These are phyloP conservation scores for Arctopsyche grandis DNA, from an alignment of 1,140 invertebrate genomes.

Conservation along the genomic window DNA sequence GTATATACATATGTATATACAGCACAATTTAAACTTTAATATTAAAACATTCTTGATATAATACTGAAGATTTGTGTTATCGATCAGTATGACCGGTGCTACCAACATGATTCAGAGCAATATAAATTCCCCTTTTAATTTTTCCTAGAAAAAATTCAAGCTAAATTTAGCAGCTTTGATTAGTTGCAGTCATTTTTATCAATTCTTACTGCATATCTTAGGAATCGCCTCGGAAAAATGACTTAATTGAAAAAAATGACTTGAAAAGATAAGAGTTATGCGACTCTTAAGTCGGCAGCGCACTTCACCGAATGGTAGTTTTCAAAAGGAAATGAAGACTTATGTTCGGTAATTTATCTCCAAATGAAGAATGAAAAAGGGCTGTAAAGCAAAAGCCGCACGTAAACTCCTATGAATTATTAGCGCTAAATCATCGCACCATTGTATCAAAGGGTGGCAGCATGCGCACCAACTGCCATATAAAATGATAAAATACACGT, in stretches of 20 bases:
- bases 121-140: background rate
- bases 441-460: no score
- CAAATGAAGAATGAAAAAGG: conserved; percentile 10
- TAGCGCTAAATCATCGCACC: background rate
- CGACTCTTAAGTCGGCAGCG: background rate
- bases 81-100: no score
- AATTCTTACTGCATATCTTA: background rate
- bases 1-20: no score
- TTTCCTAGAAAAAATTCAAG: background rate
- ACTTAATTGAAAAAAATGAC: background rate
- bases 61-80: no score
- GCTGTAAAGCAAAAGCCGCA: no score
- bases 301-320: background rate
- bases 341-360: conserved; percentile 4
- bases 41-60: no score
- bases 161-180: background rate
- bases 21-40: no score
- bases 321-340: conserved; percentile 13
- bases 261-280: background rate
- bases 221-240: no score
- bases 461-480: no score
- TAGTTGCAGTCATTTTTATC: background rate
- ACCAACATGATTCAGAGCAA: no score
- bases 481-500: no score
- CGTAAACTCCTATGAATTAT: conserved; percentile 10